A percentile compares a stretch with the other conserved stretches of the same genome.
phyloP scores from a whole-genome alignment of 2,888 invertebrate species.

The Melanchra persicariae region DNA sequence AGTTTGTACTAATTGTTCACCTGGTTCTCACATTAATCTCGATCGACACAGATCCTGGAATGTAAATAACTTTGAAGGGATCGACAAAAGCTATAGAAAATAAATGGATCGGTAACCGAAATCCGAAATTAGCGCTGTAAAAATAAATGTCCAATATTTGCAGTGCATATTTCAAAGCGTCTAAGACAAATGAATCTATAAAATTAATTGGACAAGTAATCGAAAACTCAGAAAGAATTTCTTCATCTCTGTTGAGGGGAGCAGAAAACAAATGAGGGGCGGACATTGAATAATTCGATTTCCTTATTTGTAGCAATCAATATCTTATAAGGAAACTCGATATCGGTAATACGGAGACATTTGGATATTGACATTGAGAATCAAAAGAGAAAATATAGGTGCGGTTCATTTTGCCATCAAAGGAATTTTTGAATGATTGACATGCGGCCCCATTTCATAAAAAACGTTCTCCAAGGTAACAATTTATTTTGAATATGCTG shows the following conservation, averaged over 20 bases:
- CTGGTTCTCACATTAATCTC: conserved; percentile 53
- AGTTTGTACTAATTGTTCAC: conserved; percentile 56
- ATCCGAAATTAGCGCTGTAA: conserved; percentile 56
- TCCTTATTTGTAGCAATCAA: conserved; percentile 91
- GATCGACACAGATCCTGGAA: conserved; percentile 10
- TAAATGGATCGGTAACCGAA: conserved; percentile 41
- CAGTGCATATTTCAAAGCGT: conserved; percentile 82
- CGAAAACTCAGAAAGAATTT: conserved; percentile 91
- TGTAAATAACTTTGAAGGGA: conserved; percentile 2
- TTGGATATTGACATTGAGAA: conserved; percentile 70
- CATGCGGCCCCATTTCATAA: background rate
- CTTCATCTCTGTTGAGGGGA: conserved; percentile 89
- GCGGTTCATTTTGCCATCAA: conserved; percentile 43
- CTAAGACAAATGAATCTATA: conserved; percentile 90
- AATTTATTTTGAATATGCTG: conserved; percentile 11
- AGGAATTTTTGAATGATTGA: conserved; percentile 21
- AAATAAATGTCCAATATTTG: conserved; percentile 69
- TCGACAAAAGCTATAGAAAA: conserved; percentile 24
- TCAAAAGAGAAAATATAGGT: conserved; percentile 54
- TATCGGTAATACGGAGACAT: conserved; percentile 77
- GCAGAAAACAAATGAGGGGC: conserved; percentile 89
- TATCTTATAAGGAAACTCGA: conserved; percentile 87
- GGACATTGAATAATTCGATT: conserved; percentile 91
- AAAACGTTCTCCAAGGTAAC: background rate
- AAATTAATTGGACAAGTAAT: conserved; percentile 91